Conservation (phyloP, 2,888 invertebrate species). For the Tenthredo distinguenda region DNA sequence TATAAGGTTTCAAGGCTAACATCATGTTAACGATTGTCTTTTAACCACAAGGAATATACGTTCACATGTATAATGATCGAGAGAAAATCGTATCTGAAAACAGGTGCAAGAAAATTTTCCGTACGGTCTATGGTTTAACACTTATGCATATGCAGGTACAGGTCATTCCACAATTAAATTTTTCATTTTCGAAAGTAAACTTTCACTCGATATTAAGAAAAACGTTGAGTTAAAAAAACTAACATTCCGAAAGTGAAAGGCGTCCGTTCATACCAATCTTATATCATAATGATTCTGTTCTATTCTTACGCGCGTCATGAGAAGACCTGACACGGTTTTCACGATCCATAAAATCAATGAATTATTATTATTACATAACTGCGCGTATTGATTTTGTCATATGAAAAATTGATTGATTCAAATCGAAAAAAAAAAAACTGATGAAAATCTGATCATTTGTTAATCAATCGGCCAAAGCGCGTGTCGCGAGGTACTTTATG, state of each 20-base stretch:
- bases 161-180: no score
- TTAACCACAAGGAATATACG: not conserved
- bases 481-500: not conserved
- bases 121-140: no score
- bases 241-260: not conserved
- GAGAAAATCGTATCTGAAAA: not conserved
- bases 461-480: not conserved
- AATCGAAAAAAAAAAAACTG: not conserved
- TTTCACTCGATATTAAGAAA: not conserved
- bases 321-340: not conserved
- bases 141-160: no score
- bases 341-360: not conserved
- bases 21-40: constrained; percentile 10
- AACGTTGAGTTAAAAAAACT: not conserved
- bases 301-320: not conserved
- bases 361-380: not conserved
- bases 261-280: not conserved
- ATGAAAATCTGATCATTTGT: not conserved
- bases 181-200: not conserved
- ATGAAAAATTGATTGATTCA: not conserved
- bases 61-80: not conserved
- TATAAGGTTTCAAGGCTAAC: constrained; percentile 28
- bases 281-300: not conserved
- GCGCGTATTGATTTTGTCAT: not conserved
- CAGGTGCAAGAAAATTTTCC: not conserved